Evolutionary conservation across 2,113 vertebrate genomes (phyloP).

Genomic region (Leptobrachium ailaonicum): DNA sequence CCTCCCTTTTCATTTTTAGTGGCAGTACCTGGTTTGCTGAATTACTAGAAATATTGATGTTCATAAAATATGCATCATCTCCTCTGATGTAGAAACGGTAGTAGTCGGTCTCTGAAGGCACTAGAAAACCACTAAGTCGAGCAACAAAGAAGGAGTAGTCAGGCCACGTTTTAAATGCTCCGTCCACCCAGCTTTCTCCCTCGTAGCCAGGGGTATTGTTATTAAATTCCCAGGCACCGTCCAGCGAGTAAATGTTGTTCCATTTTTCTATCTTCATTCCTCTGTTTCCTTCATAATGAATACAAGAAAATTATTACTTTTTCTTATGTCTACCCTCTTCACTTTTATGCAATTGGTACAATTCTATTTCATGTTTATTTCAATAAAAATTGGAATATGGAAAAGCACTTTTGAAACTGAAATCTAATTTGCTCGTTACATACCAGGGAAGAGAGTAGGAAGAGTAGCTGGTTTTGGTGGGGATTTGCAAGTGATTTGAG

Average conservation of each 20-base stretch:
- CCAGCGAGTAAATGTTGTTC: constrained; percentile 66
- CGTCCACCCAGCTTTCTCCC: constrained; percentile 67
- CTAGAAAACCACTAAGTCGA: constrained; percentile 75
- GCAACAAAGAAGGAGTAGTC: constrained; percentile 53
- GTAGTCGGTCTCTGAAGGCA: constrained; percentile 66
- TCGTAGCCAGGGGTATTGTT: constrained; percentile 66
- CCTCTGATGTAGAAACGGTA: constrained; percentile 72
- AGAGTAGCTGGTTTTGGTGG: constrained; percentile 52
- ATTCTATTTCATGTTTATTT: too few relatives aligned
- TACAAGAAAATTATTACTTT: too few relatives aligned
- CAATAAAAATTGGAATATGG: too few relatives aligned
- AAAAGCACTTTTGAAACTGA: too few relatives aligned
- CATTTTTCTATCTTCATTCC: constrained; percentile 77
- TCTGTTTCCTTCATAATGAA: constrained; percentile 68
- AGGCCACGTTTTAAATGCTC: constrained; percentile 60
- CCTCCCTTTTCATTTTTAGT: too few relatives aligned
- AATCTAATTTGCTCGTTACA: constrained; percentile 27
- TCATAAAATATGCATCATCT: constrained; percentile 70
- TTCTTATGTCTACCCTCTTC: too few relatives aligned
- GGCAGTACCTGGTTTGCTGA: constrained; percentile 72
- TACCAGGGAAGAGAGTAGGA: constrained; percentile 69
- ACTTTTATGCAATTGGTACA: too few relatives aligned
- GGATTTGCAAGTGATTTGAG: constrained; percentile 69
- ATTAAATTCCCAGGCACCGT: constrained; percentile 63
- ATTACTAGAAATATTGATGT: constrained; percentile 73